Percentiles rank a stretch among this genome's conserved stretches.
These are phyloP conservation scores for Drosophila ambigua DNA, from an alignment of 1,140 invertebrate genomes.

Conservation along the genomic window DNA sequence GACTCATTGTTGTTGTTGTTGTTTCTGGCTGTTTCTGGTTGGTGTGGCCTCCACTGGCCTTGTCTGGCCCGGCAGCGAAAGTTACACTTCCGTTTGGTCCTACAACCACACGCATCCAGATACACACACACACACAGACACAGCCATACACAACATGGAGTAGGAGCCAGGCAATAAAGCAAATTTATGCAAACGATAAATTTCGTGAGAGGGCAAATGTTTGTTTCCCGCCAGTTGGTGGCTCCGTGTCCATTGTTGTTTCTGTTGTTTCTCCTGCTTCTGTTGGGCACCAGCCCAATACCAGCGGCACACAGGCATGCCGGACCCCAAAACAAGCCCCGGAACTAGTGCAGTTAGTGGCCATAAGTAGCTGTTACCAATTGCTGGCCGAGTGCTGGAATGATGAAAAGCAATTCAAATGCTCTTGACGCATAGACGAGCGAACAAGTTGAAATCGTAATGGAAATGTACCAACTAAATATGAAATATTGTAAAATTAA, in stretches of 20 bases:
- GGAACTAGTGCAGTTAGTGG: constrained; percentile 57
- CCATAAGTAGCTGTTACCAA: constrained; percentile 58
- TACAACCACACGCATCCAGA: constrained; percentile 40
- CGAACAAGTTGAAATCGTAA: background rate
- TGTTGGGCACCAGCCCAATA: constrained; percentile 8
- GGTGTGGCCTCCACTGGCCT: constrained; percentile 38
- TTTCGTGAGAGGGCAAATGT: constrained; percentile 75
- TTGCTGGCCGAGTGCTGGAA: constrained; percentile 27
- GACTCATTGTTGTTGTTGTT: constrained; percentile 45
- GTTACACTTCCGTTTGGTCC: constrained; percentile 69
- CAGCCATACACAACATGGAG: constrained; percentile 27
- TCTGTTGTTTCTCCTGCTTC: constrained; percentile 9
- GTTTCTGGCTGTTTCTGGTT: constrained; percentile 15
- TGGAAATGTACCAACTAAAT: background rate
- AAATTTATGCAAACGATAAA: constrained; percentile 84
- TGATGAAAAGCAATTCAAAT: constrained; percentile 6
- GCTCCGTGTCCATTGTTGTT: constrained; percentile 4
- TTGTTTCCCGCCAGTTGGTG: constrained; percentile 62
- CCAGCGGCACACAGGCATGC: background rate
- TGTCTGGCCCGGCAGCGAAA: constrained; percentile 68
- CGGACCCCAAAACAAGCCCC: too few relatives aligned
- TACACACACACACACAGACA: constrained; percentile 22
- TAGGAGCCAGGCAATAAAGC: constrained; percentile 75
- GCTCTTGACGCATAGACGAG: background rate
- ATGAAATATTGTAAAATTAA: background rate